Evolutionary conservation across 2,113 vertebrate species (phyloP).

Genomic region (Pseudorhombus dupliciocellatus): DNA sequence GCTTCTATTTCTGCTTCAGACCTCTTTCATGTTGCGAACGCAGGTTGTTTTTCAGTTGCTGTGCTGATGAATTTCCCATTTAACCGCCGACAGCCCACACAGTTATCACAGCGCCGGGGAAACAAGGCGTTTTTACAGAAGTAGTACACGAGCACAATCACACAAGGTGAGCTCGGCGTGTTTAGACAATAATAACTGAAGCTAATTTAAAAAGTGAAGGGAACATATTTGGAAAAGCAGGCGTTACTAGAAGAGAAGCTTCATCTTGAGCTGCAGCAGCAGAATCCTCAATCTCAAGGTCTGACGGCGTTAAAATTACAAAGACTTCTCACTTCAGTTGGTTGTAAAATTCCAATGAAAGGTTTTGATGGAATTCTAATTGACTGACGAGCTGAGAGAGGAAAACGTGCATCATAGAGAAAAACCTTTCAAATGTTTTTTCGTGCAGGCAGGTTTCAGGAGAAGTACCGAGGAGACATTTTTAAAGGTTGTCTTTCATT

Average conservation of each 20-base stretch:
- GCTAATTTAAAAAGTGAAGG: background rate
- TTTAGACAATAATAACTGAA: too few species aligned
- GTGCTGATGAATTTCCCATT: background rate
- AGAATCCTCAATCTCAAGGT: constrained; percentile 4
- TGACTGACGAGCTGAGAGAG: background rate
- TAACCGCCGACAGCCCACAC: too few species aligned
- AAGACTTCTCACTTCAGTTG: too few species aligned
- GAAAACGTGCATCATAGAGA: constrained; percentile 14
- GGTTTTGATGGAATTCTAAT: background rate
- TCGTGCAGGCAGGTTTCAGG: background rate
- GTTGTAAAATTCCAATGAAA: too few species aligned
- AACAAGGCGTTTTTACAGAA: background rate
- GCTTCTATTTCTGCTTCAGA: too few species aligned
- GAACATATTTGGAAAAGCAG: background rate
- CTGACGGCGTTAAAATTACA: too few species aligned
- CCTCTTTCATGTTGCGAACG: background rate
- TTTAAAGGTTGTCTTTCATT: too few species aligned
- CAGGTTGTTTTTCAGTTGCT: background rate
- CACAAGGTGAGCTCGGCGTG: too few species aligned
- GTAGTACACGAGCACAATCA: too few species aligned
- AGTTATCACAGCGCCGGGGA: background rate
- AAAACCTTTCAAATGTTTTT: constrained; percentile 7
- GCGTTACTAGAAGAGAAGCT: background rate
- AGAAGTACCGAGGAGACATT: constrained; percentile 9
- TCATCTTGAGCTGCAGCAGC: background rate